phyloP scores from a whole-genome alignment of 1,140 invertebrate species.

The Chrysopa pallens region DNA sequence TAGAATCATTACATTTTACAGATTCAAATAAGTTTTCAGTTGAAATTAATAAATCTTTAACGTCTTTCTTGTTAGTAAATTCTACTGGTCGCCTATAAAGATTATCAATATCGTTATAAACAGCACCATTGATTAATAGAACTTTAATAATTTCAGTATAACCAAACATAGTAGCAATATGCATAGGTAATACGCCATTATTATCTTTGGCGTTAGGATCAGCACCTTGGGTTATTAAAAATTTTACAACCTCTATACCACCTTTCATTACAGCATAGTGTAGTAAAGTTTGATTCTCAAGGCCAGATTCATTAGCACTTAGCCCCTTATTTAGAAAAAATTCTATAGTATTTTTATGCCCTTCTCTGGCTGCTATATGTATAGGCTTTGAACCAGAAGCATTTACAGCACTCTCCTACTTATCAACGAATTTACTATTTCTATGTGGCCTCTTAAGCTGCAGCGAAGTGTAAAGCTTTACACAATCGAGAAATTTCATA shows the following conservation, averaged over 20 bases:
- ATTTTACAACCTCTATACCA: slow-evolving; percentile 4
- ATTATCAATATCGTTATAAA: not conserved
- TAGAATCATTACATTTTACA: slow-evolving; percentile 1
- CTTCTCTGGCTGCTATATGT: slow-evolving; percentile 3
- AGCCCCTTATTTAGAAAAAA: slow-evolving; percentile 1
- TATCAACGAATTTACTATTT: slow-evolving; percentile 3
- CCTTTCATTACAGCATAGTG: slow-evolving; percentile 1
- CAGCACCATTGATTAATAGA: not conserved
- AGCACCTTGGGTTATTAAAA: slow-evolving; percentile 4
- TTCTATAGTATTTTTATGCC: not conserved
- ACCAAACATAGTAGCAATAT: slow-evolving; percentile 5
- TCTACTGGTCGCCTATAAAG: slow-evolving; percentile 2
- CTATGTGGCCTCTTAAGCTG: slow-evolving; percentile 3
- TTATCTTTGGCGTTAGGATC: slow-evolving; percentile 1
- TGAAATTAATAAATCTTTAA: slow-evolving; percentile 2
- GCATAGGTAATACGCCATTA: slow-evolving; percentile 2
- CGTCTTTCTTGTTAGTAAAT: not conserved
- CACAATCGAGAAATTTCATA: too few relatives aligned
- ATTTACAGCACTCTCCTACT: slow-evolving; percentile 1
- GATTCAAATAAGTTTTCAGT: slow-evolving; percentile 4
- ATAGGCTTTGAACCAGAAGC: slow-evolving; percentile 2
- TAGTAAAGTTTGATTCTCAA: slow-evolving; percentile 1
- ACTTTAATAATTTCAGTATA: not conserved
- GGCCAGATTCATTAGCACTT: not conserved
- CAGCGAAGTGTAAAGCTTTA: slow-evolving; percentile 8